These are phyloP conservation scores for Chitala chitala DNA, from an alignment of 2,113 vertebrate genomes.

Conservation along the genomic window DNA sequence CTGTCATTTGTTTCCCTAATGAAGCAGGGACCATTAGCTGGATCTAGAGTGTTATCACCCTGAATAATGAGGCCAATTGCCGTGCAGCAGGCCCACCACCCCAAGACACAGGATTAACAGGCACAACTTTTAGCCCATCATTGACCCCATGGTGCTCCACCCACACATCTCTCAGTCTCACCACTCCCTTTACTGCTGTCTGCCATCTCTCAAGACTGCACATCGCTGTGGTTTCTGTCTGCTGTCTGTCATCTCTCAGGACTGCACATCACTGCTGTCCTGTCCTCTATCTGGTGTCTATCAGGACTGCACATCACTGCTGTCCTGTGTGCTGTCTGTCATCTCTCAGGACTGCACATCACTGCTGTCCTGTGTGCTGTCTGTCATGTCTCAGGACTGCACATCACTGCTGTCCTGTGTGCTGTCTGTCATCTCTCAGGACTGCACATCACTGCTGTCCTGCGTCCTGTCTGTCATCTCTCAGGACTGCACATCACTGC, in stretches of 20 bases:
- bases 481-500: too few relatives aligned
- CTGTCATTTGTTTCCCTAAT: slow-evolving; percentile 69
- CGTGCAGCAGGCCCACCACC: slow-evolving; percentile 24
- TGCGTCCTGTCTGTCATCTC: neutral
- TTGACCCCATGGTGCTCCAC: neutral
- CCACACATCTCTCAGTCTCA: slow-evolving; percentile 8
- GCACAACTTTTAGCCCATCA: slow-evolving; percentile 22
- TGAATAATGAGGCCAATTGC: slow-evolving; percentile 54
- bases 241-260: neutral
- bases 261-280: neutral
- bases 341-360: too few relatives aligned
- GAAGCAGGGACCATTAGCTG: slow-evolving; percentile 67
- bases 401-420: neutral
- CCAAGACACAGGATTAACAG: slow-evolving; percentile 24
- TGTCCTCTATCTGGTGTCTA: neutral
- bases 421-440: neutral
- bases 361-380: too few relatives aligned
- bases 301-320: too few relatives aligned
- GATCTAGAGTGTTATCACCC: slow-evolving; percentile 55
- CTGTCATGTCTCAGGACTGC: too few relatives aligned
- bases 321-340: too few relatives aligned
- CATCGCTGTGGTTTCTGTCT: neutral
- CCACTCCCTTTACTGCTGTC: neutral
- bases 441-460: neutral
- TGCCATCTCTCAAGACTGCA: neutral